phyloP scores from a whole-genome alignment of 2,113 vertebrate genomes.

The Casuarius casuarius region DNA sequence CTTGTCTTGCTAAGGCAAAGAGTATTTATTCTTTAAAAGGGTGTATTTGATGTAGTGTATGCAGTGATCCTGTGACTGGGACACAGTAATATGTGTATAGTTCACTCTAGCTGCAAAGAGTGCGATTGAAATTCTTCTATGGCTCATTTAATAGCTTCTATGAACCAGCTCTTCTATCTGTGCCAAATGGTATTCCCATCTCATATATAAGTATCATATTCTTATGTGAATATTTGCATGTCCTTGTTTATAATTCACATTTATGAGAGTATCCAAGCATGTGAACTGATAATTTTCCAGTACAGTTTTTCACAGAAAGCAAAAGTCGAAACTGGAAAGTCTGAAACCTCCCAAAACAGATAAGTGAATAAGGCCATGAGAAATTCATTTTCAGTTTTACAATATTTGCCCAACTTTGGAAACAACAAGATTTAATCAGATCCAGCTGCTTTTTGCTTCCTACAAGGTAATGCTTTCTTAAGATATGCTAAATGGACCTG shows the following conservation, averaged over 20 bases:
- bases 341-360: not conserved
- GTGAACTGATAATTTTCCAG: slow-evolving; percentile 19
- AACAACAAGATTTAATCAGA: not conserved
- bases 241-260: slow-evolving; percentile 32
- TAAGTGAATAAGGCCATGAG: not conserved
- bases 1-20: not conserved
- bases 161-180: slow-evolving; percentile 3
- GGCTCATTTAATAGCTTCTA: slow-evolving; percentile 34
- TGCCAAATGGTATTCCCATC: not conserved
- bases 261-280: slow-evolving; percentile 35
- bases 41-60: not conserved
- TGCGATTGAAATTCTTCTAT: slow-evolving; percentile 33
- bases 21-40: slow-evolving; percentile 11
- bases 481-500: not conserved
- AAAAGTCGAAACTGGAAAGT: not conserved
- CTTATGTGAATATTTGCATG: slow-evolving; percentile 52
- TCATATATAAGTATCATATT: slow-evolving; percentile 3
- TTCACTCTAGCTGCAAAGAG: slow-evolving; percentile 24
- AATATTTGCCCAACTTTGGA: not conserved
- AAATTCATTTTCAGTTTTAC: not conserved
- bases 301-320: not conserved
- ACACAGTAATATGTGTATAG: not conserved
- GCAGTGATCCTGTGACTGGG: not conserved
- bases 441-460: not conserved
- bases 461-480: not conserved